A percentile compares a stretch with the other conserved stretches of the same genome.
Evolutionary conservation across 2,888 invertebrate genomes (phyloP).

Genomic region (Plebejus melissa): DNA sequence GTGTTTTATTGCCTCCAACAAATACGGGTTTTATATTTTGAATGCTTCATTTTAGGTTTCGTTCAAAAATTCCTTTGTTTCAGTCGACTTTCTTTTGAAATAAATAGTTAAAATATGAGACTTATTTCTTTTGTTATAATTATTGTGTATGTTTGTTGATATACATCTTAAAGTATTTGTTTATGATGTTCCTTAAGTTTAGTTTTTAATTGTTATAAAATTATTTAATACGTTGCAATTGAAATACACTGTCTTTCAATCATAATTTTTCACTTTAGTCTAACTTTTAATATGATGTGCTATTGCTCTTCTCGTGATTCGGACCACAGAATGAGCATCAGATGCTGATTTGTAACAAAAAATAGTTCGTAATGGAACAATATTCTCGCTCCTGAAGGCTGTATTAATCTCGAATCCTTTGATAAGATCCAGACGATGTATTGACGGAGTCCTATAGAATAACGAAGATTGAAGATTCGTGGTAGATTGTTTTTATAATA

Average conservation of each 20-base stretch:
- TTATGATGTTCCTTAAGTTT: too few species aligned
- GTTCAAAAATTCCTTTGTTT: neutral
- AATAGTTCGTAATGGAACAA: neutral
- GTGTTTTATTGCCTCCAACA: conserved; percentile 5
- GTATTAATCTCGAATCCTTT: neutral
- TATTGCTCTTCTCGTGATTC: neutral
- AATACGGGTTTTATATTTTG: conserved; percentile 1
- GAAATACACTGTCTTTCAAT: too few species aligned
- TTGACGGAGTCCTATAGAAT: neutral
- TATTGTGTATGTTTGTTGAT: too few species aligned
- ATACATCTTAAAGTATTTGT: too few species aligned
- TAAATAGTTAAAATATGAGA: too few species aligned
- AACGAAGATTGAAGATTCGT: neutral
- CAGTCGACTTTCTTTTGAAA: neutral
- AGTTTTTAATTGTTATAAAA: too few species aligned
- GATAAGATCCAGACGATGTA: neutral
- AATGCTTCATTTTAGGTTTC: neutral
- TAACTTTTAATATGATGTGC: too few species aligned
- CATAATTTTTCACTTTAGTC: too few species aligned
- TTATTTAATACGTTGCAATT: too few species aligned
- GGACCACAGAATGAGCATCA: neutral
- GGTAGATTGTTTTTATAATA: conserved; percentile 8
- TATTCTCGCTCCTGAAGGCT: neutral
- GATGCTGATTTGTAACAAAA: neutral
- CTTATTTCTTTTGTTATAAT: too few species aligned